These are phyloP conservation scores for Astropecten irregularis DNA, from an alignment of 53 echinoderm and acorn worm genomes.

Conservation along the genomic window DNA sequence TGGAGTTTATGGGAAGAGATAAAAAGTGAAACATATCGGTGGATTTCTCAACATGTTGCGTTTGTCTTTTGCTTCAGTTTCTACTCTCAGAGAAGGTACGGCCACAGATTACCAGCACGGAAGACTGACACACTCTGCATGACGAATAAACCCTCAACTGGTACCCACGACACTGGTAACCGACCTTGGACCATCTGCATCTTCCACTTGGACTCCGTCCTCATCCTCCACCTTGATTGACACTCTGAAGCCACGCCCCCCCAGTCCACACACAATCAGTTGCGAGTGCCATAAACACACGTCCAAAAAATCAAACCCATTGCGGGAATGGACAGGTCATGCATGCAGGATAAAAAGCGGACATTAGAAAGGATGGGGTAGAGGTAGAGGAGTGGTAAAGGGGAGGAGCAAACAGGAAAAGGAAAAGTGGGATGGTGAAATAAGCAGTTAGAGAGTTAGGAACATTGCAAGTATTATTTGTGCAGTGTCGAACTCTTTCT, in stretches of 20 bases:
- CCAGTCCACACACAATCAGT: no score
- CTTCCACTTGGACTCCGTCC: background rate
- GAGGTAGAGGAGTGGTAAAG: background rate
- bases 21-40: no score
- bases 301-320: background rate
- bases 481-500: background rate
- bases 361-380: conserved; percentile 24
- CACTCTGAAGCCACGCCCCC: conserved; percentile 38
- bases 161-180: background rate
- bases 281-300: background rate
- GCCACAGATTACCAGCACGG: no score
- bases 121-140: background rate
- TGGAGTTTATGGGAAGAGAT: no score
- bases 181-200: conserved; percentile 27
- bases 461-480: background rate
- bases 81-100: no score
- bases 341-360: conserved; percentile 32
- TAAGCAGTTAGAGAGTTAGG: background rate
- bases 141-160: background rate
- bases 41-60: no score
- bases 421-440: conserved; percentile 8
- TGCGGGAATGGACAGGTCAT: background rate
- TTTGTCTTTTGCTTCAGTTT: no score
- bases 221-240: conserved; percentile 47
- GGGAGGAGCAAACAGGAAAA: conserved; percentile 26